Base-by-base conservation (phyloP, 2,888 invertebrate genomes). In the Ommatoiulus sabulosus region DNA sequence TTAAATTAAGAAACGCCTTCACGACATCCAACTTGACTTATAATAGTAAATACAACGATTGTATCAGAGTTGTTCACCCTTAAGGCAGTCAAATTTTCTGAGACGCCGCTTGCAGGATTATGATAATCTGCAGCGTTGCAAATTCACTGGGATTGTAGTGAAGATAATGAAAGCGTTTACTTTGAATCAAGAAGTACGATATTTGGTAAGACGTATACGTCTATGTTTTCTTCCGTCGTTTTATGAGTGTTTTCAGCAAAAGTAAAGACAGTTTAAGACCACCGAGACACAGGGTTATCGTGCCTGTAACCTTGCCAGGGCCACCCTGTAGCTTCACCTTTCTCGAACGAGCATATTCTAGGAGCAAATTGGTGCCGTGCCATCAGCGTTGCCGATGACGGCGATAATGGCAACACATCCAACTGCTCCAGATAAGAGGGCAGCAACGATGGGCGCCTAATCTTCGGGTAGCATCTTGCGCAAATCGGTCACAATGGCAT, bases 401-500 rank as follows among this genome's bases (percentile, higher is more conserved):
- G 72, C 24, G 72, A 72, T 72, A 72, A 72, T 72, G 72, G 72
- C 72, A 72, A n/a, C 72, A n/a, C 72, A 72, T 72, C 72, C 72
- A 72, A n/a, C 72, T 3, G 12, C 24, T 24, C 24, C 72, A 72
- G 72, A 72, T 72, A 72, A 72, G 24, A 72, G 24, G 24, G 12
- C 24, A 24, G 10, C 7, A 24, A 10, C 24, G 10, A 72, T 10
- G 8, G 72, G 72, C 72, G 10, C 10, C 72, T 24, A 52, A 72
- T 72, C 72, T 24, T 7, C 24, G 72, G 72, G 10, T 72, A 10
- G 72, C 72, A 72, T 72, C 72, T 72, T 52, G 52, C 52, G 52
- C 17, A 52, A 52, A 52, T 52, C 52, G 52, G 52, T 52, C 72
- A 72, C 72, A 72, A 72, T 72, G 24, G 72, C 72, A 72, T 72